Conservation (phyloP, 1,140 invertebrate genomes). For the Diorhabda carinulata region DNA sequence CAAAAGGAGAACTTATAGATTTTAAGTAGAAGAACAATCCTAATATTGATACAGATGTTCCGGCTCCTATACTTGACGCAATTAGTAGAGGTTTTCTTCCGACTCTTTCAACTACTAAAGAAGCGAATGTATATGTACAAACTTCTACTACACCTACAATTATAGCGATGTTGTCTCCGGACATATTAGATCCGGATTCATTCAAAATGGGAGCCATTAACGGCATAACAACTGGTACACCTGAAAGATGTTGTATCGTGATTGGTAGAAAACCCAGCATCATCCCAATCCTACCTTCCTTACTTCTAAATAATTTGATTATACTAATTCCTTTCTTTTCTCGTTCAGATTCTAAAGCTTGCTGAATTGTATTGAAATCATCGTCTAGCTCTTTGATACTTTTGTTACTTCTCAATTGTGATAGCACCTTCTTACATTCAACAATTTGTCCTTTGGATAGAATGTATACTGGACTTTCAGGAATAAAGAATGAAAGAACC, state of each 20-base stretch:
- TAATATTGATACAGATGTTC: neutral
- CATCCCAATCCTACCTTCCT: neutral
- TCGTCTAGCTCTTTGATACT: conserved; percentile 39
- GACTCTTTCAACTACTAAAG: conserved; percentile 7
- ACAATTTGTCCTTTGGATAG: conserved; percentile 55
- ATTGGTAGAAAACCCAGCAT: neutral
- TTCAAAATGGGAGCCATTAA: conserved; percentile 13
- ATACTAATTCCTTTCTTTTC: neutral
- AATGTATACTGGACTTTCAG: conserved; percentile 73
- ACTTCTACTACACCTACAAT: conserved; percentile 7
- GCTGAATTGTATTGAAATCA: conserved; percentile 6
- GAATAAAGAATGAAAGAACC: conserved; percentile 54
- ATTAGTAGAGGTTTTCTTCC: conserved; percentile 5
- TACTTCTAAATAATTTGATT: neutral
- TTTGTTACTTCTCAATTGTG: conserved; percentile 57
- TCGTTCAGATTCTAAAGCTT: neutral
- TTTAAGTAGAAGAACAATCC: neutral
- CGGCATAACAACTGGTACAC: neutral
- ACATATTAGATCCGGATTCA: neutral
- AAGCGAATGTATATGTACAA: neutral
- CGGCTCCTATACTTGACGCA: neutral
- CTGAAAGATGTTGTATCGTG: neutral
- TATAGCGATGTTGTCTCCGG: neutral
- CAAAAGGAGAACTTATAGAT: neutral
- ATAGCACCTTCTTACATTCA: conserved; percentile 59